Percentiles rank a stretch among this genome's conserved stretches.
Conservation (phyloP, 1,140 invertebrate species). For the Diuraphis noxia region DNA sequence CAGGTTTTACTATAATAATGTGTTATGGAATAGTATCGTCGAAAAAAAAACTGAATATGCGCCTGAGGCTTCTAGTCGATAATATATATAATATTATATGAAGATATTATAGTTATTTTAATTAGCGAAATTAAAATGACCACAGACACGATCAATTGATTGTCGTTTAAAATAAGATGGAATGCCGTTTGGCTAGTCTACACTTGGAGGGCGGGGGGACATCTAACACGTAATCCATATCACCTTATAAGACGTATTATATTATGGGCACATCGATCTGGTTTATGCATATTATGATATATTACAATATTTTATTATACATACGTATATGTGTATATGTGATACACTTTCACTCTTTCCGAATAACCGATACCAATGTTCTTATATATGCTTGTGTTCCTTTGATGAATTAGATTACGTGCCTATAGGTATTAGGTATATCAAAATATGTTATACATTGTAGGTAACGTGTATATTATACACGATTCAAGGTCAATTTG, state of each 20-base stretch:
- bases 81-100: neutral
- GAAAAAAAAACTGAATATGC: neutral
- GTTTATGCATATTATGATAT: neutral
- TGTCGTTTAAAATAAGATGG: neutral
- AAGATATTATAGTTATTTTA: neutral
- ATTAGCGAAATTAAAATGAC: neutral
- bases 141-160: neutral
- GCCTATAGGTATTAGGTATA: neutral
- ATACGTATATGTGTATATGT: too few relatives aligned
- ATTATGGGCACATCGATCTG: neutral
- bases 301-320: neutral
- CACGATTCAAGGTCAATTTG: neutral
- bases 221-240: neutral
- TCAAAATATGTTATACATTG: neutral
- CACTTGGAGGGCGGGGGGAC: too few relatives aligned
- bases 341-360: constrained; percentile 45
- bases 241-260: neutral
- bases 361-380: constrained; percentile 10
- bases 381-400: neutral
- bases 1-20: too few relatives aligned
- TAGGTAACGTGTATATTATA: too few relatives aligned
- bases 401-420: neutral
- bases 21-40: too few relatives aligned
- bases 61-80: neutral
- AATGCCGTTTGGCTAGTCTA: neutral